phyloP scores from a whole-genome alignment of 2,888 invertebrate species.

The Mycalesis mineus region DNA sequence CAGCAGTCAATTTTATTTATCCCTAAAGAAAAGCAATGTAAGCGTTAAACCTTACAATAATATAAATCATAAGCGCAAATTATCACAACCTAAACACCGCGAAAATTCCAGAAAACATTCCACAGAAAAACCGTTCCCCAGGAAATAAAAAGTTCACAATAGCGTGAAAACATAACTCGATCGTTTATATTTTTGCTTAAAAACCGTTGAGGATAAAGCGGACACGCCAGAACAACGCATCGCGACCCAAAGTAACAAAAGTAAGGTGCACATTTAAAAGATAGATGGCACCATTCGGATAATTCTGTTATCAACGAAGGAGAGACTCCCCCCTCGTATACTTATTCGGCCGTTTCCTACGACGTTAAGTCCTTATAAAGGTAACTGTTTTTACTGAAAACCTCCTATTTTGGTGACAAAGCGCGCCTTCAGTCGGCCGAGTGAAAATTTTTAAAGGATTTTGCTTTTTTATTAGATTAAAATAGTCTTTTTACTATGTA shows the following conservation, averaged over 20 bases:
- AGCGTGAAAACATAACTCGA: constrained; percentile 17
- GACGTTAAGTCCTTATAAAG: constrained; percentile 73
- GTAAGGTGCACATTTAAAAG: constrained; percentile 81
- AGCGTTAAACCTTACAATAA: too few species aligned
- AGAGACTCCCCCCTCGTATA: constrained; percentile 71
- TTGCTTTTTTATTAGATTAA: constrained; percentile 11
- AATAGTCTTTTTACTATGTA: constrained; percentile 1
- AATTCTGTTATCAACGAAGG: constrained; percentile 81
- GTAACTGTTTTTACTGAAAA: constrained; percentile 71
- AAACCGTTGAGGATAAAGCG: constrained; percentile 19
- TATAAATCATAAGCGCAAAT: neutral
- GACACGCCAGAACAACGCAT: constrained; percentile 28
- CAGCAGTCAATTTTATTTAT: neutral
- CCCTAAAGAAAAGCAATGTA: too few species aligned
- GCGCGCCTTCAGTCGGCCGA: constrained; percentile 60
- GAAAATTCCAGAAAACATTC: neutral
- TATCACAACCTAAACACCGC: neutral
- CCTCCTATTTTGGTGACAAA: constrained; percentile 69
- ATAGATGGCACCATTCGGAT: constrained; percentile 81
- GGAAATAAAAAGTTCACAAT: constrained; percentile 16
- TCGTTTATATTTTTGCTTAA: constrained; percentile 19
- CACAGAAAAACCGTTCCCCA: neutral
- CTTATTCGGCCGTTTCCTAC: constrained; percentile 70
- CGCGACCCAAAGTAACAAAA: constrained; percentile 57
- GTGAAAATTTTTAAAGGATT: constrained; percentile 49